Evolutionary conservation across 2,888 invertebrate species (phyloP).

Genomic region (Acrocyrtus sp.): DNA sequence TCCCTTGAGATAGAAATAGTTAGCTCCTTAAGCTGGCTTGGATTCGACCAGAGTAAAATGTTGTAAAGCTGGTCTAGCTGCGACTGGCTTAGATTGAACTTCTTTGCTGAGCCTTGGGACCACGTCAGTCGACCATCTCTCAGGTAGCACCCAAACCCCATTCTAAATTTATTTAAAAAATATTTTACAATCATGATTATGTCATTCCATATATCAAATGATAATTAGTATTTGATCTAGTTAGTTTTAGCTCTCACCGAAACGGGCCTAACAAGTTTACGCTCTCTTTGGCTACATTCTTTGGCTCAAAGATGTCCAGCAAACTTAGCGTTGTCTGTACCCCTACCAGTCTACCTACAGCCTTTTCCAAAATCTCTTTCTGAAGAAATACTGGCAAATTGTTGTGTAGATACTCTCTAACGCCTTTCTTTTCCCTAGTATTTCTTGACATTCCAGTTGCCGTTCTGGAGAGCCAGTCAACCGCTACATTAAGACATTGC

Average conservation of each 20-base stretch:
- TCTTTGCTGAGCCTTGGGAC: slow-evolving; percentile 48
- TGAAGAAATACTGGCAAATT: slow-evolving; percentile 23
- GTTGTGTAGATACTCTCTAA: slow-evolving; percentile 22
- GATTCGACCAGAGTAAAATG: slow-evolving; percentile 27
- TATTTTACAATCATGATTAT: no score
- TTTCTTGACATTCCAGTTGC: slow-evolving; percentile 1
- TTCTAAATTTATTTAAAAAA: no score
- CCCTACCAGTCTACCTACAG: slow-evolving; percentile 20
- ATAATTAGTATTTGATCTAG: no score
- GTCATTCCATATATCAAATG: not conserved
- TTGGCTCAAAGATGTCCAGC: slow-evolving; percentile 37
- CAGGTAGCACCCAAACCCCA: slow-evolving; percentile 44
- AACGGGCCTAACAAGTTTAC: slow-evolving; percentile 42
- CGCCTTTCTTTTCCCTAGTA: slow-evolving; percentile 20
- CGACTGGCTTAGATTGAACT: slow-evolving; percentile 21
- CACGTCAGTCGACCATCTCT: slow-evolving; percentile 34
- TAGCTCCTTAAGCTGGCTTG: slow-evolving; percentile 12
- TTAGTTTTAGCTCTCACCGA: slow-evolving; percentile 10
- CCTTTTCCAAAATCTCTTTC: slow-evolving; percentile 3
- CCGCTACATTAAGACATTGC: slow-evolving; percentile 4
- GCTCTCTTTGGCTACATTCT: not conserved
- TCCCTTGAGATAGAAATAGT: slow-evolving; percentile 22
- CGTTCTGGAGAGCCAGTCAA: not conserved
- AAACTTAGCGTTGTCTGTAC: slow-evolving; percentile 20
- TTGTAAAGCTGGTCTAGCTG: slow-evolving; percentile 44